Conservation (phyloP, 1,140 invertebrate species). For the Drosophila hydei region DNA sequence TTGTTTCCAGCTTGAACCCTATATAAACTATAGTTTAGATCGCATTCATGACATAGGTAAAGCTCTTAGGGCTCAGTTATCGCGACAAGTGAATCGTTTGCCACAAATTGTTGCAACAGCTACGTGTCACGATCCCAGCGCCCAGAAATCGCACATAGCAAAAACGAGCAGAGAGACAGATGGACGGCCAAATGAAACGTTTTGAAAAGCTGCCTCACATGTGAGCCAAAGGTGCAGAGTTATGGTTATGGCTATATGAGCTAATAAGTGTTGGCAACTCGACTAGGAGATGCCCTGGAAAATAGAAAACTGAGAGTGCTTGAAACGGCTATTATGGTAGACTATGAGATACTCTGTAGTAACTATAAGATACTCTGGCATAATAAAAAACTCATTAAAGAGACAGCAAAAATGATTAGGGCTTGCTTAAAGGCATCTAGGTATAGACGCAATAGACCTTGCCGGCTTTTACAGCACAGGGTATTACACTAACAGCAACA, state of each 20-base stretch:
- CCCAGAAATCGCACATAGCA: conserved; percentile 53
- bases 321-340: too few relatives aligned
- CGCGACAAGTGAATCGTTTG: conserved; percentile 51
- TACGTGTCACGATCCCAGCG: conserved; percentile 74
- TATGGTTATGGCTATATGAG: conserved; percentile 64
- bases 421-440: too few relatives aligned
- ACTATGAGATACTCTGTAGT: too few relatives aligned
- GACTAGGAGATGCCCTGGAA: conserved; percentile 10
- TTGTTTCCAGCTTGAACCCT: conserved; percentile 12
- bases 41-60: conserved; percentile 24
- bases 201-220: conserved; percentile 47
- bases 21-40: conserved; percentile 32
- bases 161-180: conserved; percentile 9
- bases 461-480: neutral
- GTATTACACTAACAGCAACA: conserved; percentile 39
- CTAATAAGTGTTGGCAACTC: neutral
- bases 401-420: too few relatives aligned
- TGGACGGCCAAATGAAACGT: conserved; percentile 38
- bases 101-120: conserved; percentile 56
- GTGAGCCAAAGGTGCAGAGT: conserved; percentile 65
- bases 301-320: too few relatives aligned
- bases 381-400: neutral
- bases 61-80: conserved; percentile 44
- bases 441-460: neutral
- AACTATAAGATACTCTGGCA: neutral